phyloP scores from a whole-genome alignment of 2,888 invertebrate species.

The Apamea epomidion region DNA sequence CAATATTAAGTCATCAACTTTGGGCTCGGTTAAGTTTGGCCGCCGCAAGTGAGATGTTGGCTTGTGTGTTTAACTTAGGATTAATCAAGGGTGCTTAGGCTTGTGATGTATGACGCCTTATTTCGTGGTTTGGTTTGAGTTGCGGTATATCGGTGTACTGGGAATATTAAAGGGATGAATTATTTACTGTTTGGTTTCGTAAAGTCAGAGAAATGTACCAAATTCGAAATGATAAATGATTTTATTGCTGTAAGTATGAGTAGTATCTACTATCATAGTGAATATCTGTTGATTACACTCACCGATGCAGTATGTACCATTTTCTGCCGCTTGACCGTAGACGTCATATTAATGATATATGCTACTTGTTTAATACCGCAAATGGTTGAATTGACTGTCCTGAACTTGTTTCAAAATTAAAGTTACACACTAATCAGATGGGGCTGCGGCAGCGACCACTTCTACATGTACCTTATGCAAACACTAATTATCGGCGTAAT shows the following conservation, averaged over 20 bases:
- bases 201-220: background rate
- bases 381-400: background rate
- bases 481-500: no score
- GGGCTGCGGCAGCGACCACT: background rate
- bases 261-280: no score
- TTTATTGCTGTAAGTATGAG: no score
- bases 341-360: background rate
- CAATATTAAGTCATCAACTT: conserved; percentile 86
- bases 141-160: background rate
- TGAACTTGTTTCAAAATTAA: conserved; percentile 2
- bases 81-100: conserved; percentile 71
- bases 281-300: background rate
- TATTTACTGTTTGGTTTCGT: no score
- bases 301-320: background rate
- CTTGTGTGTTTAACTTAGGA: conserved; percentile 75
- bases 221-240: background rate
- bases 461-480: background rate
- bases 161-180: background rate
- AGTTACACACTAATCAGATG: background rate
- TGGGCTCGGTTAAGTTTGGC: conserved; percentile 78
- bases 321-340: background rate
- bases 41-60: conserved; percentile 76
- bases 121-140: conserved; percentile 12
- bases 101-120: conserved; percentile 40
- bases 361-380: background rate